phyloP scores from a whole-genome alignment of 2,797 vertebrate genomes.

The Rhinophrynus dorsalis region DNA sequence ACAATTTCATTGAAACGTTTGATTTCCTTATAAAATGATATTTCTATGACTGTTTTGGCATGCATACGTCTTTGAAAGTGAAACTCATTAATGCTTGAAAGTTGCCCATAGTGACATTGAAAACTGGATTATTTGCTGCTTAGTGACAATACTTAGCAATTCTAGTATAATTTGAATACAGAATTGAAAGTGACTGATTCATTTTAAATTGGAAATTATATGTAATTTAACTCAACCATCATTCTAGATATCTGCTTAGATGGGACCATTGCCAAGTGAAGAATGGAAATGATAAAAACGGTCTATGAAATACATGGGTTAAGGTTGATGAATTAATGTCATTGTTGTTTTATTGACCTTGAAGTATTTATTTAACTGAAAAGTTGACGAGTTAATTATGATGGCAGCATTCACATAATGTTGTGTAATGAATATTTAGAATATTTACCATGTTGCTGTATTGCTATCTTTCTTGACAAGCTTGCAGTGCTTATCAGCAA shows the following conservation, averaged over 20 bases:
- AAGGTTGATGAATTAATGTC: neutral
- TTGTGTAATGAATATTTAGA: no score
- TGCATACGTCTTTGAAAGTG: neutral
- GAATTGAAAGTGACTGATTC: neutral
- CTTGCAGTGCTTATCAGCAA: no score
- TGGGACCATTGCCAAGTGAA: neutral
- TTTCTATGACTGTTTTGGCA: neutral
- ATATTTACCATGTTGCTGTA: no score
- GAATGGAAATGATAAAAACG: neutral
- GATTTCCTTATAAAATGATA: neutral
- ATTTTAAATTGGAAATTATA: slow-evolving; percentile 9
- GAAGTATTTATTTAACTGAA: no score
- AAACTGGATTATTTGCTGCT: slow-evolving; percentile 10
- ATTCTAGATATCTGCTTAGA: slow-evolving; percentile 8
- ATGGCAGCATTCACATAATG: no score
- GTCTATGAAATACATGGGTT: neutral
- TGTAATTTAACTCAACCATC: slow-evolving; percentile 8
- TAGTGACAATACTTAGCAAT: no score
- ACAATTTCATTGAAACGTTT: neutral
- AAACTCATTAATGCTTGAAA: slow-evolving; percentile 9
- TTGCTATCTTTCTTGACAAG: no score
- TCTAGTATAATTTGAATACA: slow-evolving; percentile 6
- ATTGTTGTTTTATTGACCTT: no score
- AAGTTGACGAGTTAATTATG: no score
- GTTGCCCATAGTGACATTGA: slow-evolving; percentile 1